phyloP scores from a whole-genome alignment of 2,888 invertebrate species.

The Caenorhabditis angaria region DNA sequence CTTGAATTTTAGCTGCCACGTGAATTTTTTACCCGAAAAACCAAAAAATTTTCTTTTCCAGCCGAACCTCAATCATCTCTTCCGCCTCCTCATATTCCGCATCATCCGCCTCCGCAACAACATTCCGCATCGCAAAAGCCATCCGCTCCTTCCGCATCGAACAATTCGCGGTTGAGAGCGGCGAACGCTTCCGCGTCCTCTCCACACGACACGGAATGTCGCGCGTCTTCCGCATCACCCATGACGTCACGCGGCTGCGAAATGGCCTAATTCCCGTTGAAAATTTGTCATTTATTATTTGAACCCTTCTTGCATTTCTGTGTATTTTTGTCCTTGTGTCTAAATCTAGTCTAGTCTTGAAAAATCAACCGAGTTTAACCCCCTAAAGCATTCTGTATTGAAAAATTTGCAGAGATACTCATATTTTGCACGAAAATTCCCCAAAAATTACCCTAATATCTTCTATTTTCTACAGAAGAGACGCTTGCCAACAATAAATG shows the following conservation, averaged over 20 bases:
- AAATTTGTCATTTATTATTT: neutral
- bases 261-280: conserved; percentile 15
- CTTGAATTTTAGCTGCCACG: neutral
- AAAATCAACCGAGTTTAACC: conserved; percentile 2
- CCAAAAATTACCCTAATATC: too few species aligned
- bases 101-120: neutral
- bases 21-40: too few species aligned
- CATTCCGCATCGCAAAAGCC: conserved; percentile 25
- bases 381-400: conserved; percentile 1
- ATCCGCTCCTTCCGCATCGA: conserved; percentile 18
- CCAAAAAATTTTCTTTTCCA: conserved; percentile 8
- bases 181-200: conserved; percentile 60
- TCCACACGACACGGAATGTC: conserved; percentile 50
- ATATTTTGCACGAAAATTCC: too few species aligned
- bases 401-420: too few species aligned
- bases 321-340: neutral
- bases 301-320: neutral
- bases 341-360: neutral
- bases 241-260: neutral
- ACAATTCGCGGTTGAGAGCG: conserved; percentile 39
- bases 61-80: conserved; percentile 17
- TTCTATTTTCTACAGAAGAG: too few species aligned
- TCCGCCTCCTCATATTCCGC: conserved; percentile 17
- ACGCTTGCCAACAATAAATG: too few species aligned
- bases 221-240: conserved; percentile 7